Percentiles rank a stretch among this genome's conserved stretches.
Conservation (phyloP, 2,797 vertebrate species). For the Jordanella pulchra region DNA sequence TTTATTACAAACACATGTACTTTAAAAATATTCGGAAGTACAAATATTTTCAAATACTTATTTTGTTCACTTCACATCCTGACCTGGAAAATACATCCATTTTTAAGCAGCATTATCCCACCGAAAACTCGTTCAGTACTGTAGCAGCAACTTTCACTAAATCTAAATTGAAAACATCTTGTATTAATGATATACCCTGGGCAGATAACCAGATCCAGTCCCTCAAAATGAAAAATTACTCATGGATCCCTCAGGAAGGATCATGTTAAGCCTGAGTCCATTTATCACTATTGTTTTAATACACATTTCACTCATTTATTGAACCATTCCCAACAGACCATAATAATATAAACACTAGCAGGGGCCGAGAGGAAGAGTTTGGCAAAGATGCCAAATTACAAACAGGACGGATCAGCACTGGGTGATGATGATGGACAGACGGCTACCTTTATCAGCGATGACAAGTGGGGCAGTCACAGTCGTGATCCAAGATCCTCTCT, state of each 20-base stretch:
- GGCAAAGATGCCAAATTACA: conserved; percentile 19
- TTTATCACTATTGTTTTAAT: conserved; percentile 38
- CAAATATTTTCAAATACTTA: not conserved
- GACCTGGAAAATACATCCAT: not conserved
- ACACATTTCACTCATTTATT: conserved; percentile 36
- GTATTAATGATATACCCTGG: conserved; percentile 12
- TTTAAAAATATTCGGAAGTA: not conserved
- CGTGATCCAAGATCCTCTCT: conserved; percentile 56
- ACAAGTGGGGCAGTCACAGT: conserved; percentile 61
- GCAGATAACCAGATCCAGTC: conserved; percentile 6
- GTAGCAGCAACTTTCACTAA: conserved; percentile 11
- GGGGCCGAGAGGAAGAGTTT: conserved; percentile 11
- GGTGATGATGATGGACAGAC: not conserved
- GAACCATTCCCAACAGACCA: conserved; percentile 5
- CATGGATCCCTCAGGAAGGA: conserved; percentile 4
- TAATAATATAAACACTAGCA: conserved; percentile 30
- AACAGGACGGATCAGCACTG: not conserved
- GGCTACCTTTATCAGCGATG: conserved; percentile 70
- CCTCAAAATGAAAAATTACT: conserved; percentile 23
- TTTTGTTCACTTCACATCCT: not conserved
- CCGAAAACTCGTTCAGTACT: conserved; percentile 4
- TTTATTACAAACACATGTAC: too few relatives aligned
- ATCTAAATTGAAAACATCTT: conserved; percentile 33
- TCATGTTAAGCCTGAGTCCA: conserved; percentile 22
- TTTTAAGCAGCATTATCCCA: not conserved